Percentiles rank a stretch among this genome's conserved stretches.
phyloP scores from a whole-genome alignment of 64 coral and sea anemone species.

The Platygyra sinensis region DNA sequence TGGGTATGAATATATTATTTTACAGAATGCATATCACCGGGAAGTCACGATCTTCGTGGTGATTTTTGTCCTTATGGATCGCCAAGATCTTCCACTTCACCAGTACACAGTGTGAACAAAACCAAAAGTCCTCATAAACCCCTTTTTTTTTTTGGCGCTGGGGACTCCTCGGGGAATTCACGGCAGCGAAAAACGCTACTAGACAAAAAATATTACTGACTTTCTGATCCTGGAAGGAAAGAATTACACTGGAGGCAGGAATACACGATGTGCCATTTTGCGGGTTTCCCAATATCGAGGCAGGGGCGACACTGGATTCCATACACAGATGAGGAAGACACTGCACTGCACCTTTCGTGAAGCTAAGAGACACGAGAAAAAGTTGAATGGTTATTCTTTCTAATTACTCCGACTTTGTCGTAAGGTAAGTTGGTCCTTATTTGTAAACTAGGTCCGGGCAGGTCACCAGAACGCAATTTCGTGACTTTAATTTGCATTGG shows the following conservation, averaged over 20 bases:
- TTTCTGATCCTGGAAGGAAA: constrained; percentile 48
- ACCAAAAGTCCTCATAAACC: constrained; percentile 37
- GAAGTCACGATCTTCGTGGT: background rate
- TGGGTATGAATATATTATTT: background rate
- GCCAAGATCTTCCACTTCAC: background rate
- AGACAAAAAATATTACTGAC: constrained; percentile 9
- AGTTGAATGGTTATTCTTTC: background rate
- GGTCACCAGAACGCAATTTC: too few species aligned
- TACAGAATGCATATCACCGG: background rate
- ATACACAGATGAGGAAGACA: background rate
- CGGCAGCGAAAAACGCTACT: constrained; percentile 15
- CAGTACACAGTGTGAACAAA: background rate
- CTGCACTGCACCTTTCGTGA: background rate
- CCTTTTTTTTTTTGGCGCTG: constrained; percentile 55
- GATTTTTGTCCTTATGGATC: background rate
- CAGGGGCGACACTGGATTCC: constrained; percentile 50
- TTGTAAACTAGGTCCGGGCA: too few species aligned
- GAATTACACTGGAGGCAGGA: constrained; percentile 40
- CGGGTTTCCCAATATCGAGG: background rate
- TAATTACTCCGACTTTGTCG: constrained; percentile 2
- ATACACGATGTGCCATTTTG: constrained; percentile 1
- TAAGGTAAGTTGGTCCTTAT: constrained; percentile 5
- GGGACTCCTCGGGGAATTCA: constrained; percentile 37
- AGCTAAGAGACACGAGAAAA: background rate
- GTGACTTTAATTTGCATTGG: too few species aligned